Evolutionary conservation across 2,113 vertebrate genomes (phyloP).

Genomic region (Scytalopus superciliaris): DNA sequence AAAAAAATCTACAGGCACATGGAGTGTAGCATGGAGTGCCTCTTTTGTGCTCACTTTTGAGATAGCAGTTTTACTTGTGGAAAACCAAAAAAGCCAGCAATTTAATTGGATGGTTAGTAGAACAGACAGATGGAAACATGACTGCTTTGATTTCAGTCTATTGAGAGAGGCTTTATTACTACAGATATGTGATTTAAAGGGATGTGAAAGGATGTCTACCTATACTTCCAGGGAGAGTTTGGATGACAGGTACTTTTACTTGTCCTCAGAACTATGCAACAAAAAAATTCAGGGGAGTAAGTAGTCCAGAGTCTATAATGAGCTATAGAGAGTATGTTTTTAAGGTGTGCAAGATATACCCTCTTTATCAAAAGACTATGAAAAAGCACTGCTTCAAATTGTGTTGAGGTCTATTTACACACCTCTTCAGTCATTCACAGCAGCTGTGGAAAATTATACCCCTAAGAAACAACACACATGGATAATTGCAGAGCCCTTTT

Average conservation of each 20-base stretch:
- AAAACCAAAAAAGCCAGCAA: not conserved
- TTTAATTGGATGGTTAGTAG: not conserved
- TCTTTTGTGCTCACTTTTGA: not conserved
- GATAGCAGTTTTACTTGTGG: not conserved
- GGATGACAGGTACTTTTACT: not conserved
- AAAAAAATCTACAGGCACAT: not conserved
- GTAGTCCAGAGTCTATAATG: not conserved
- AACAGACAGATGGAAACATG: not conserved
- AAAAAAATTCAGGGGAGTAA: not conserved
- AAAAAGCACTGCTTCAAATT: not conserved
- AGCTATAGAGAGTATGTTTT: not conserved
- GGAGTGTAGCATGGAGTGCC: not conserved
- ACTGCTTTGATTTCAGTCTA: not conserved
- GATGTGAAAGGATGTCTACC: not conserved
- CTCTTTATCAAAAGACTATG: not conserved
- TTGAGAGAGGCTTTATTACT: not conserved
- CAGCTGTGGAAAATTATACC: not conserved
- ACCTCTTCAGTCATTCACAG: not conserved
- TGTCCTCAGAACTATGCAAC: not conserved
- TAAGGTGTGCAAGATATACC: not conserved
- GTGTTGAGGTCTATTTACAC: not conserved
- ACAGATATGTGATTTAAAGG: not conserved
- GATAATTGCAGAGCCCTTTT: not conserved
- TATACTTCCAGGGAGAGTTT: not conserved
- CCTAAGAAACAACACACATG: not conserved